Conservation (phyloP, 2,113 vertebrate species). For the Octodon degus region DNA sequence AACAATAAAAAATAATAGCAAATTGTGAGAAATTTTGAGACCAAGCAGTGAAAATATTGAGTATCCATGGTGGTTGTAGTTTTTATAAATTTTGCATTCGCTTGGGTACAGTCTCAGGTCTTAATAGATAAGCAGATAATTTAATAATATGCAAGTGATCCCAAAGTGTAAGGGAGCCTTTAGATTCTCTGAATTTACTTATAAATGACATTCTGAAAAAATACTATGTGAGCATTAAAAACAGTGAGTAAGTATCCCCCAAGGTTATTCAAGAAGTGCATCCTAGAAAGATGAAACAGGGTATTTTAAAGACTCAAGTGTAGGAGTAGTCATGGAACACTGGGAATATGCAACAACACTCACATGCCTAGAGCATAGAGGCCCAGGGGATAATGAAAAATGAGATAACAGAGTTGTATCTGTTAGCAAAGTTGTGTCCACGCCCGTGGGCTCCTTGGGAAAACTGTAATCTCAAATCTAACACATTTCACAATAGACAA, state of each 20-base stretch:
- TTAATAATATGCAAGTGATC: neutral
- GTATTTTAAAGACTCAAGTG: neutral
- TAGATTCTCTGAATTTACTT: neutral
- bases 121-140: neutral
- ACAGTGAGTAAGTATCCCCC: neutral
- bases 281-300: neutral
- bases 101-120: neutral
- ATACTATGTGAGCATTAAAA: neutral
- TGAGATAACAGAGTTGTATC: neutral
- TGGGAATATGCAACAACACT: neutral
- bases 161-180: neutral
- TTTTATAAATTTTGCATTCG: neutral
- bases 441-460: neutral
- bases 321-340: neutral
- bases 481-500: constrained; percentile 54
- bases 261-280: neutral
- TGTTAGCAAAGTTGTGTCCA: constrained; percentile 20
- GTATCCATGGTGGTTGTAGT: neutral
- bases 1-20: neutral
- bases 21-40: neutral
- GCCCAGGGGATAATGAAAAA: neutral
- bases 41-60: constrained; percentile 12
- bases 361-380: neutral
- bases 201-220: neutral
- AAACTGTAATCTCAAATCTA: constrained; percentile 54